Percentiles rank a stretch among this genome's conserved stretches.
Evolutionary conservation across 2,888 invertebrate species (phyloP).

Genomic region (Petrolisthes manimaculis): DNA sequence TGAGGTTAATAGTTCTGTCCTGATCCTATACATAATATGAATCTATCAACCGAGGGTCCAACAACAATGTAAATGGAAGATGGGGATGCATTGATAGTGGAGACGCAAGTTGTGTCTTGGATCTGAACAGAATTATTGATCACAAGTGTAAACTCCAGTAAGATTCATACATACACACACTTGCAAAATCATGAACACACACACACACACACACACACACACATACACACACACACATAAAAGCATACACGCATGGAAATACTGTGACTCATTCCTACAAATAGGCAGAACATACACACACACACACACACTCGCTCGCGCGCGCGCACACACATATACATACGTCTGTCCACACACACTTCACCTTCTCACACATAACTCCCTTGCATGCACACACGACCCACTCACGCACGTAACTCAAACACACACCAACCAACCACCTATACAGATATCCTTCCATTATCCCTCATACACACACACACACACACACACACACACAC

Average conservation of each 20-base stretch:
- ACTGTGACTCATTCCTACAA: not conserved
- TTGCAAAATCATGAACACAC: not conserved
- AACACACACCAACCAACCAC: not conserved
- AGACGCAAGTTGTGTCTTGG: not conserved
- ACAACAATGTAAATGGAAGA: no score
- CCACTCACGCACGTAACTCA: no score
- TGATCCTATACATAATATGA: no score
- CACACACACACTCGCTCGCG: conserved; percentile 2
- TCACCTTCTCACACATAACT: no score
- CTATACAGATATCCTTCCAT: not conserved
- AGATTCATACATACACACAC: not conserved
- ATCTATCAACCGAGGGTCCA: no score
- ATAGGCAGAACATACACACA: not conserved
- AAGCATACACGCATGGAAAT: not conserved
- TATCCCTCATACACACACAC: not conserved
- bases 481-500: not conserved
- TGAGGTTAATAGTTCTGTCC: no score
- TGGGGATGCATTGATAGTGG: not conserved
- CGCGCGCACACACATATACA: not conserved
- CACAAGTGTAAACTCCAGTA: not conserved
- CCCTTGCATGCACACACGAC: no score
- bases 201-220: not conserved
- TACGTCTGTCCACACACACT: no score
- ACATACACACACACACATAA: not conserved
- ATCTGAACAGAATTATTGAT: not conserved